Percentiles rank a stretch among this genome's conserved stretches.
Evolutionary conservation across 2,888 invertebrate genomes (phyloP).

Genomic region (Drosophila crucigera): DNA sequence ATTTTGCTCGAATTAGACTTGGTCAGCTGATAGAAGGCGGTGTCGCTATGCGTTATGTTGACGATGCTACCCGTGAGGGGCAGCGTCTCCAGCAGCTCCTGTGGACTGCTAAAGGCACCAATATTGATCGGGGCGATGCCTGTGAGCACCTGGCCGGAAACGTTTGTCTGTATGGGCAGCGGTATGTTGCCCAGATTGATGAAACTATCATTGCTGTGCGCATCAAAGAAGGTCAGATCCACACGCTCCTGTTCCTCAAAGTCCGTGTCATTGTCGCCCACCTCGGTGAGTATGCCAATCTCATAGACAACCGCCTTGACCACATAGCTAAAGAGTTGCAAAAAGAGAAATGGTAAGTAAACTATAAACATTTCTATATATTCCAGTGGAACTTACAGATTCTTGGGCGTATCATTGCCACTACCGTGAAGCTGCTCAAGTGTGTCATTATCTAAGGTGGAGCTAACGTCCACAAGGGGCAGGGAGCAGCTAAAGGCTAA

Average conservation of each 20-base stretch:
- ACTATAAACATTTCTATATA: neutral
- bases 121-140: constrained; percentile 86
- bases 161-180: constrained; percentile 86
- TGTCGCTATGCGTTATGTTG: constrained; percentile 85
- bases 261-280: constrained; percentile 85
- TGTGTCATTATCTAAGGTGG: constrained; percentile 80
- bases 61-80: constrained; percentile 85
- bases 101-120: constrained; percentile 84
- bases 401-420: constrained; percentile 81
- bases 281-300: constrained; percentile 87
- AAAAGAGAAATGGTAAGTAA: no score
- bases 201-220: constrained; percentile 85
- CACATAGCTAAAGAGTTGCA: constrained; percentile 85
- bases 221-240: constrained; percentile 87
- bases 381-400: constrained; percentile 77
- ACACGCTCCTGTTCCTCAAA: constrained; percentile 86
- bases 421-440: constrained; percentile 76
- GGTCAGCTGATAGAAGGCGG: constrained; percentile 83
- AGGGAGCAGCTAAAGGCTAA: constrained; percentile 70
- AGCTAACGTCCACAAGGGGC: constrained; percentile 76
- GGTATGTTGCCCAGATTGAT: constrained; percentile 87
- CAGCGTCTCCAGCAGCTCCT: constrained; percentile 82
- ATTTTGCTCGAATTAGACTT: constrained; percentile 76
- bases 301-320: constrained; percentile 88
- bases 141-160: constrained; percentile 86